Base-by-base conservation (phyloP, 1,140 invertebrate genomes). In the Drosophila repleta region DNA sequence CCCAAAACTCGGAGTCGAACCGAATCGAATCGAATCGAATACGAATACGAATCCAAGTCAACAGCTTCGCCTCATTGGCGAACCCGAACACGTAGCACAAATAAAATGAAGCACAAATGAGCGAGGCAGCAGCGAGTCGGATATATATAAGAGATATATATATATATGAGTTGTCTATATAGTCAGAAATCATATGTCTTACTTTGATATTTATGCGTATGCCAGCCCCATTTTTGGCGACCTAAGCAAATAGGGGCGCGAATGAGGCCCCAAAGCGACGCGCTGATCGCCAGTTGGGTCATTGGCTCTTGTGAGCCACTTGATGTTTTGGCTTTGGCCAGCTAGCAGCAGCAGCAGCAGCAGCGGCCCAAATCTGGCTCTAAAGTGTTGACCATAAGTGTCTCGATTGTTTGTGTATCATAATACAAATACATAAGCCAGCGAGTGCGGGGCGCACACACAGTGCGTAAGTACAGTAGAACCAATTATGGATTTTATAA, bases 401-500 rank as follows among this genome's bases (percentile, higher is more conserved):
- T 83, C 83, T 71, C 74, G 83, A 83, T 88, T 88, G 83, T 88
- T 88, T 88, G 79, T 88, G 83, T 88, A 88, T 88, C 83, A 88
- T 88, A 88, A 83, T 82, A 83, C 77, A 85, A 43, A 56, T 64
- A 74, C 60, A 62, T 26, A 46, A 46, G 24, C 57, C 53, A 20
- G 21, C 45, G 15, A 21, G 62, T 26, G 52, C 45, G 45, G 29
- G 55, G 52, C 48, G 55, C 58, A 63, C 60, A 75, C 55, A 71
- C 72, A 43, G 87, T 90, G 87, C 87, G 87, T 90, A 90, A 90
- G 87, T 90, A 90, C 87, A 90, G 87, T 90, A 90, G 87, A 90
- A 90, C 87, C 87, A 90, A 90, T 90, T 90, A 90, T 90, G 87
- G 87, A 90, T 90, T 90, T 90, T 90, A 90, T 90, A 90, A 90